Evolutionary conservation across 2,797 vertebrate species (phyloP), one percentile per base, ranked within the genome.

Genomic region (Sardinella longiceps): DNA sequence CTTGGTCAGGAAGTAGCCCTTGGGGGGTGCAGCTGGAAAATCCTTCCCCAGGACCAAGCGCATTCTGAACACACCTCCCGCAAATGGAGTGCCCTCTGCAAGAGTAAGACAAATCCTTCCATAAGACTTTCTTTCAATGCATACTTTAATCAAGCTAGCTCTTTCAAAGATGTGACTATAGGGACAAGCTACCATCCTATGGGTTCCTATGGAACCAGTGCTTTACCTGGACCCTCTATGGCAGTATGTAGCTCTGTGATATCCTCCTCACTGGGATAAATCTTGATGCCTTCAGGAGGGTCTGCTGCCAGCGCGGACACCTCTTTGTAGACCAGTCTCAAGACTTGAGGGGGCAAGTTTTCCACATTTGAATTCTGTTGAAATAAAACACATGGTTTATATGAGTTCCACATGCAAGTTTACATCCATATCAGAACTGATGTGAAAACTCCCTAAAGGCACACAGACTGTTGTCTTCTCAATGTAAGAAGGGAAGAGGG

Each of bases 291-390:
- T 84, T 98, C 97, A 0, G 97, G 97, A 0, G 97, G 97, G 89
- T 98, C 97, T 5, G 97, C 95, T n/a, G 97, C 96, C 88, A 98
- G 92, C 1, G 96, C 96, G 0, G 96, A 96, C 81, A 98, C 96
- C 90, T 98, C 97, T 94, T 97, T 98, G 92, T 97, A 98, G n/a
- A 98, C 97, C 87, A 97, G 94, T 88, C 97, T 97, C 92, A 98
- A 95, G 91, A 98, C 95, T 86, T 98, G 97, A 88, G 97, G 97
- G 14, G 97, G 97, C 91, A 98, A 93, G 93, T 98, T 98, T 94
- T 98, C 97, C 93, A 98, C 96, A 93, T 98, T 98, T 91, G 97
- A 98, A 94, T 97, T 98, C 97, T 98, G 87, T 28, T 2, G 14
- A 4, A 28, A 37, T 14, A 43, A 81, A 70, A 81, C 33, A 77